Evolutionary conservation across 2,797 vertebrate genomes (phyloP).

Genomic region (Xerus rutilus): DNA sequence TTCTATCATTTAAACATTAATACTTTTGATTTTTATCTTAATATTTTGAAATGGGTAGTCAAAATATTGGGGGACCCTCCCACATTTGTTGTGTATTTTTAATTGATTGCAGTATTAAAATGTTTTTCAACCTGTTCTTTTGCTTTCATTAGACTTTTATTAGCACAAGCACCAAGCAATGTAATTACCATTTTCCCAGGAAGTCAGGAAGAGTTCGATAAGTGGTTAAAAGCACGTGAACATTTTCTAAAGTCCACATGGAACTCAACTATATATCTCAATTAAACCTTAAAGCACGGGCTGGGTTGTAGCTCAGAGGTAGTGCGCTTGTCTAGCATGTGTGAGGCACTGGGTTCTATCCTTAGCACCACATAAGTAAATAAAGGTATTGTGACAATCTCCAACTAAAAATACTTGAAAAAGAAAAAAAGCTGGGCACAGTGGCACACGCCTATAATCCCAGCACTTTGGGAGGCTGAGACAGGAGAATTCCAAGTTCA

Average conservation of each 20-base stretch:
- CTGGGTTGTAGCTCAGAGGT: too few relatives aligned
- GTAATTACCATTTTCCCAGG: not conserved
- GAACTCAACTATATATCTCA: not conserved
- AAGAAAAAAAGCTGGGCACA: too few relatives aligned
- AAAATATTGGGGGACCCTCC: not conserved
- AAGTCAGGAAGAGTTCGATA: not conserved
- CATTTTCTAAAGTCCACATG: not conserved
- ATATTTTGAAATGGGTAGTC: not conserved
- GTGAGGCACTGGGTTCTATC: too few relatives aligned
- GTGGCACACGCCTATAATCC: too few relatives aligned
- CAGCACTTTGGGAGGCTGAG: too few relatives aligned
- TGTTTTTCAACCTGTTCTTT: slow-evolving; percentile 3
- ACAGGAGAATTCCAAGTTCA: too few relatives aligned
- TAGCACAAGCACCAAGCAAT: not conserved
- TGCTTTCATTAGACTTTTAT: not conserved
- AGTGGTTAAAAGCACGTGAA: not conserved
- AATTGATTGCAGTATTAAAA: not conserved
- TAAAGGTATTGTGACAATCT: too few relatives aligned
- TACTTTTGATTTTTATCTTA: slow-evolving; percentile 26
- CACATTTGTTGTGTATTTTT: not conserved
- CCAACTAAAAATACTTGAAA: too few relatives aligned
- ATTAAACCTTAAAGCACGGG: not conserved
- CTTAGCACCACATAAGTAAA: too few relatives aligned
- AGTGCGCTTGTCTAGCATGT: too few relatives aligned
- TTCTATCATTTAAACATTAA: not conserved